These are phyloP conservation scores for Listronotus bonariensis DNA, from an alignment of 1,140 invertebrate species.

Conservation along the genomic window DNA sequence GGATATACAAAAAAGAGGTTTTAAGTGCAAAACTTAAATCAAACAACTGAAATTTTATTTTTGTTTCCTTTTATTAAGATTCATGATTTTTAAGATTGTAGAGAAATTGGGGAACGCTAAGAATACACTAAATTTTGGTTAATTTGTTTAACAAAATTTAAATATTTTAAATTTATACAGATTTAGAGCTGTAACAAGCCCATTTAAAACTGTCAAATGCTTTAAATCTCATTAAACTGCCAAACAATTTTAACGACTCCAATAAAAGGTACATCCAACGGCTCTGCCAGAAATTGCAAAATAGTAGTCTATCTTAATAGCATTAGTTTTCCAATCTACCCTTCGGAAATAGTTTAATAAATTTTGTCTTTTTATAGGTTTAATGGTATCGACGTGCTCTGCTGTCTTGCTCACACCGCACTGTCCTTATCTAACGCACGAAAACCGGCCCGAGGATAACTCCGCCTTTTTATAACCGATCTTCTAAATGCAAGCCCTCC, in stretches of 20 bases:
- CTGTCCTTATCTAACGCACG: conserved; percentile 30
- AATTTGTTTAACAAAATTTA: too few relatives aligned
- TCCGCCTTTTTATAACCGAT: conserved; percentile 49
- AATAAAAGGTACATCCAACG: conserved; percentile 18
- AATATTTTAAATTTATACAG: too few relatives aligned
- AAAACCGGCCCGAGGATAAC: conserved; percentile 28
- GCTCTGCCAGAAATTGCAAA: conserved; percentile 32
- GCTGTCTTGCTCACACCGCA: conserved; percentile 26
- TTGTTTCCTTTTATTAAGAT: too few relatives aligned
- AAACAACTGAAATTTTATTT: too few relatives aligned
- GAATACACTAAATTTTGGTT: too few relatives aligned
- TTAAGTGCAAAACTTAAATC: too few relatives aligned
- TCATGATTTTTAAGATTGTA: too few relatives aligned
- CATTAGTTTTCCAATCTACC: conserved; percentile 46
- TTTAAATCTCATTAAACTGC: conserved; percentile 7
- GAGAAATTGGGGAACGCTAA: too few relatives aligned
- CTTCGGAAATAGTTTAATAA: conserved; percentile 45
- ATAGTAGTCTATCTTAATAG: conserved; percentile 42
- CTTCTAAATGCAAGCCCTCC: conserved; percentile 47
- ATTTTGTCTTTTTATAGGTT: conserved; percentile 44
- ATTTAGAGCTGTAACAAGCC: too few relatives aligned
- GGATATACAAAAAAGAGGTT: too few relatives aligned
- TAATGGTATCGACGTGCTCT: conserved; percentile 39
- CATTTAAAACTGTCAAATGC: too few relatives aligned
- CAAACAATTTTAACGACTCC: conserved; percentile 11